Evolutionary conservation across 1,140 invertebrate genomes (phyloP).

Genomic region (Drosophila ananassae): DNA sequence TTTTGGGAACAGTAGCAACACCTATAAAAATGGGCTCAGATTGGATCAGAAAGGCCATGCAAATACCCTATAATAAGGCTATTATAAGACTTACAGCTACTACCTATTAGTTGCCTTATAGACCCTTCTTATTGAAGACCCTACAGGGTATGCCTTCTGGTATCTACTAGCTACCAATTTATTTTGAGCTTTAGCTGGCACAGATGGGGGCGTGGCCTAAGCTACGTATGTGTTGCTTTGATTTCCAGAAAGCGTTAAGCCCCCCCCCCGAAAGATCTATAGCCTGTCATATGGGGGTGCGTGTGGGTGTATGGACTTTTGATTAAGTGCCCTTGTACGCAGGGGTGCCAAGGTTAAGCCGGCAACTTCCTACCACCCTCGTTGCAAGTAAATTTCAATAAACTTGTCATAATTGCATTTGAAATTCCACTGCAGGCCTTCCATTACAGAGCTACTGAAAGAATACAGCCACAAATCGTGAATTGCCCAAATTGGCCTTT

Average conservation of each 20-base stretch:
- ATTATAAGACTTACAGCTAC: too few species aligned
- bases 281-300: slow-evolving; percentile 21
- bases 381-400: slow-evolving; percentile 48
- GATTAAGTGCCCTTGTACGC: slow-evolving; percentile 55
- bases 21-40: slow-evolving; percentile 7
- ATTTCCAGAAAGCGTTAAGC: slow-evolving; percentile 70
- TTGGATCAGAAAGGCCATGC: too few species aligned
- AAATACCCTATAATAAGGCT: too few species aligned
- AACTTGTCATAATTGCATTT: slow-evolving; percentile 70
- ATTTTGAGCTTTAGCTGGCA: slow-evolving; percentile 45
- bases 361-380: background rate
- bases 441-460: slow-evolving; percentile 5
- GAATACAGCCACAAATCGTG: slow-evolving; percentile 39
- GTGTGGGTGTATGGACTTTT: slow-evolving; percentile 35
- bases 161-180: slow-evolving; percentile 58
- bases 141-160: slow-evolving; percentile 8
- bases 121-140: background rate
- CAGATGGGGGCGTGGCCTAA: slow-evolving; percentile 35
- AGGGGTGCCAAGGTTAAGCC: slow-evolving; percentile 28
- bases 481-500: slow-evolving; percentile 79
- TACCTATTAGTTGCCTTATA: background rate
- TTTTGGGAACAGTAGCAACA: slow-evolving; percentile 54
- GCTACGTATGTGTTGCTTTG: slow-evolving; percentile 64
- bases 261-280: slow-evolving; percentile 74
- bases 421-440: slow-evolving; percentile 62